These are phyloP conservation scores for Papilio dardanus DNA, from an alignment of 1,140 invertebrate species.

Conservation along the genomic window DNA sequence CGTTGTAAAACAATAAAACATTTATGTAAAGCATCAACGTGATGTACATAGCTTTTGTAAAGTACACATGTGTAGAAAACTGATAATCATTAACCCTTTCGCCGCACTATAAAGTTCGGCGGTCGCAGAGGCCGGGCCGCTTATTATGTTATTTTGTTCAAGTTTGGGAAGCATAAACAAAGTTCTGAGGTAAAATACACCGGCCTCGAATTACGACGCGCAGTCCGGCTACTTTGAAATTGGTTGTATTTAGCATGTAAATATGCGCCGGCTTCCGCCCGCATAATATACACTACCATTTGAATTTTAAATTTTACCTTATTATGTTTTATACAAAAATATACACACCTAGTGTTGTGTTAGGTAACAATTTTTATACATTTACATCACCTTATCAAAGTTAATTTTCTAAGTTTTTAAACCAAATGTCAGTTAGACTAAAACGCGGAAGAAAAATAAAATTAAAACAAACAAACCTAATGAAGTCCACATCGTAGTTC, in stretches of 20 bases:
- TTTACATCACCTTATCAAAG: no score
- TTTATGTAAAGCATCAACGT: no score
- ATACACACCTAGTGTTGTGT: neutral
- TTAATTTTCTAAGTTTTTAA: no score
- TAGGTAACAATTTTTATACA: neutral
- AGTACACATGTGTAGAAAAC: neutral
- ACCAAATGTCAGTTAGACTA: no score
- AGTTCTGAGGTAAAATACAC: slow-evolving; percentile 11
- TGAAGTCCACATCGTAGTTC: no score
- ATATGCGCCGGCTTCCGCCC: slow-evolving; percentile 41
- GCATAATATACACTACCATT: slow-evolving; percentile 54
- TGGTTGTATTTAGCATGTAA: slow-evolving; percentile 52
- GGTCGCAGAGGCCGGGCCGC: neutral
- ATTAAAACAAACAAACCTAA: no score
- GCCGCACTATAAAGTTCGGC: neutral
- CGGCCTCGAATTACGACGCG: slow-evolving; percentile 37
- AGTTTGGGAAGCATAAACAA: neutral
- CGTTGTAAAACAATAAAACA: no score
- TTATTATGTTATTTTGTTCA: slow-evolving; percentile 13
- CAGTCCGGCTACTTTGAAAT: slow-evolving; percentile 46
- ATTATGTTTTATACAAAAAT: slow-evolving; percentile 19
- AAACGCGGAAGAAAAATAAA: no score
- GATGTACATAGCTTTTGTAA: no score
- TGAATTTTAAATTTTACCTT: slow-evolving; percentile 69
- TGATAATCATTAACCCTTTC: slow-evolving; percentile 3